Percentiles rank a stretch among this genome's conserved stretches.
Evolutionary conservation across 2,797 vertebrate species (phyloP).

Genomic region (Trachurus trachurus): DNA sequence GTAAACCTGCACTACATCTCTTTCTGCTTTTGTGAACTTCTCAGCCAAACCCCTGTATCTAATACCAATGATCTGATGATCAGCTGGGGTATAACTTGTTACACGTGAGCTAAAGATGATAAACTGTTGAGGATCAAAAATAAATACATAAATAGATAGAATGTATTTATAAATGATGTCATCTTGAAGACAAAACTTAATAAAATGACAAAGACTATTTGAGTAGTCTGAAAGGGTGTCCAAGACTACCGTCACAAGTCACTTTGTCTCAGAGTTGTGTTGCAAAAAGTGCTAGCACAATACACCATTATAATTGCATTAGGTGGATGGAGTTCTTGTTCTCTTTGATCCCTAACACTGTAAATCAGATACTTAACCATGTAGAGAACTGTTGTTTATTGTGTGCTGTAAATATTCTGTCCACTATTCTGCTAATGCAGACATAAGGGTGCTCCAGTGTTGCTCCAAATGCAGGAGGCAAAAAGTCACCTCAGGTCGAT

Average conservation of each 20-base stretch:
- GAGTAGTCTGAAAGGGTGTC: not conserved
- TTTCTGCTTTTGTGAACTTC: slow-evolving; percentile 14
- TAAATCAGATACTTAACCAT: slow-evolving; percentile 65
- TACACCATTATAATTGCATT: slow-evolving; percentile 20
- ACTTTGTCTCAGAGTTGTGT: not conserved
- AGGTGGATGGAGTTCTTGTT: slow-evolving; percentile 41
- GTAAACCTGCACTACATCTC: slow-evolving; percentile 19
- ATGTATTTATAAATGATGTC: not conserved
- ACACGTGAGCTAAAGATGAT: not conserved
- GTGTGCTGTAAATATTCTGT: slow-evolving; percentile 68
- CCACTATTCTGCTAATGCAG: slow-evolving; percentile 89
- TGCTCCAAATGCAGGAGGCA: slow-evolving; percentile 95
- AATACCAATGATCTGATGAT: slow-evolving; percentile 11
- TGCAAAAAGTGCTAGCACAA: slow-evolving; percentile 11
- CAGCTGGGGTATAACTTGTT: not conserved
- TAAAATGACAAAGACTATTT: slow-evolving; percentile 8
- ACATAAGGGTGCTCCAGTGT: slow-evolving; percentile 82
- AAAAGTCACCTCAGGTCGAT: slow-evolving; percentile 99
- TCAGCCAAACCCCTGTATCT: not conserved
- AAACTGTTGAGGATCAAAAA: slow-evolving; percentile 3
- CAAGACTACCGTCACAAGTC: not conserved
- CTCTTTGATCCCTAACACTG: slow-evolving; percentile 38
- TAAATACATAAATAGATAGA: not conserved
- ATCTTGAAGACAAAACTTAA: not conserved
- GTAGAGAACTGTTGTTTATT: slow-evolving; percentile 59